A percentile compares a stretch with the other conserved stretches of the same genome.
Conservation (phyloP, 2,113 vertebrate genomes). For the Syngnathoides biaculeatus region DNA sequence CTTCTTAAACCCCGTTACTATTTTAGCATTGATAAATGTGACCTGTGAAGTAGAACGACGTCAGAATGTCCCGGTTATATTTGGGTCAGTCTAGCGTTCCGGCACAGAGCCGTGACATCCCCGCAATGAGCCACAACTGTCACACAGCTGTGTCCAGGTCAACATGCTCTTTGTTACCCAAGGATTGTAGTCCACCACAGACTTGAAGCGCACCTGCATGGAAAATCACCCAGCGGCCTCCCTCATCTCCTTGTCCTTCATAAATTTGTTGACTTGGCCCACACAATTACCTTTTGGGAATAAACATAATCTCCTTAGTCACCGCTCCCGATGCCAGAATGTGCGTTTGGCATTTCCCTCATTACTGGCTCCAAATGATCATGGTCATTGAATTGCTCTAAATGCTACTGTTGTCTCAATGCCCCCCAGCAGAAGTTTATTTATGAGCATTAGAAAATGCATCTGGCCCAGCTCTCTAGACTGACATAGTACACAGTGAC, state of each 20-base stretch:
- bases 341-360: slow-evolving; percentile 32
- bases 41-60: slow-evolving; percentile 27
- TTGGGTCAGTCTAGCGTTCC: slow-evolving; percentile 45
- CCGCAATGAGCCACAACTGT: slow-evolving; percentile 50
- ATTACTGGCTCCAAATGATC: slow-evolving; percentile 12
- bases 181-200: slow-evolving; percentile 31
- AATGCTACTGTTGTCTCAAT: slow-evolving; percentile 32
- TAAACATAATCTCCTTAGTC: slow-evolving; percentile 43
- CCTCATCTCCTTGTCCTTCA: slow-evolving; percentile 9
- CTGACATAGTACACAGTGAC: slow-evolving; percentile 8
- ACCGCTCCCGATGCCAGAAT: slow-evolving; percentile 37
- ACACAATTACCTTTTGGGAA: slow-evolving; percentile 40
- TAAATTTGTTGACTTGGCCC: slow-evolving; percentile 41
- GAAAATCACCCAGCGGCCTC: slow-evolving; percentile 47
- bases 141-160: slow-evolving; percentile 49
- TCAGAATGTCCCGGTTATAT: slow-evolving; percentile 58
- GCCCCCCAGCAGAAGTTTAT: slow-evolving; percentile 14
- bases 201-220: slow-evolving; percentile 38
- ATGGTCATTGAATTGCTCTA: slow-evolving; percentile 20
- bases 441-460: slow-evolving; percentile 31
- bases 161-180: slow-evolving; percentile 17
- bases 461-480: neutral
- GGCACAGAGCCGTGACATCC: slow-evolving; percentile 56
- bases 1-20: neutral
- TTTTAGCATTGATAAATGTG: slow-evolving; percentile 13